A percentile compares a stretch with the other conserved stretches of the same genome.
Conservation (phyloP, 2,888 invertebrate species). For the Eristalis arbustorum region DNA sequence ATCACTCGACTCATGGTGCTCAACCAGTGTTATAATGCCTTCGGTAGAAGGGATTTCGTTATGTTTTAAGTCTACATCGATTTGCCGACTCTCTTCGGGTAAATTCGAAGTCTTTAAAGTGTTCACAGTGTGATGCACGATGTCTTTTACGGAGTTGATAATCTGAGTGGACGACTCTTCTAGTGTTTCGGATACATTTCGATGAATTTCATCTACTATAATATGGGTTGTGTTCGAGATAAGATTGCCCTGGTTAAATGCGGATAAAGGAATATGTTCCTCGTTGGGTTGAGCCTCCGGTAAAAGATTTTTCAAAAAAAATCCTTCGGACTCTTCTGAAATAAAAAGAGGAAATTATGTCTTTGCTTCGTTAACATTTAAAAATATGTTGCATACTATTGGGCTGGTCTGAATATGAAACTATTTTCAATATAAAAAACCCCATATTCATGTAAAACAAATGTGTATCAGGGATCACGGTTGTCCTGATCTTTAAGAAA, state of each 20-base stretch:
- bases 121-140: constrained; percentile 8
- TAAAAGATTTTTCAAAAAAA: constrained; percentile 13
- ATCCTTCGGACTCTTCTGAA: constrained; percentile 24
- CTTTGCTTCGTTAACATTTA: neutral
- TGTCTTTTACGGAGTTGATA: constrained; percentile 22
- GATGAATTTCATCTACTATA: constrained; percentile 5
- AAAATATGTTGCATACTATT: neutral
- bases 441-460: too few relatives aligned
- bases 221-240: constrained; percentile 9
- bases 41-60: constrained; percentile 10
- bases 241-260: neutral
- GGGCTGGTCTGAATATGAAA: neutral
- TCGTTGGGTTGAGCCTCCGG: constrained; percentile 12
- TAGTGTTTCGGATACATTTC: constrained; percentile 16
- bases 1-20: neutral
- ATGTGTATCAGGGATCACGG: too few relatives aligned
- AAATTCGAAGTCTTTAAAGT: neutral
- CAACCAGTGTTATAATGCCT: neutral
- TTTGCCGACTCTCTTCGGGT: constrained; percentile 5
- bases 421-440: too few relatives aligned
- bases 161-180: constrained; percentile 19
- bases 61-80: neutral
- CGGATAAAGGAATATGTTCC: neutral
- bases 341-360: neutral
- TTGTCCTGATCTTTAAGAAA: too few relatives aligned